Percentiles rank a stretch among this genome's conserved stretches.
Evolutionary conservation across 2,113 vertebrate species (phyloP).

Genomic region (Glaucidium brasilianum): DNA sequence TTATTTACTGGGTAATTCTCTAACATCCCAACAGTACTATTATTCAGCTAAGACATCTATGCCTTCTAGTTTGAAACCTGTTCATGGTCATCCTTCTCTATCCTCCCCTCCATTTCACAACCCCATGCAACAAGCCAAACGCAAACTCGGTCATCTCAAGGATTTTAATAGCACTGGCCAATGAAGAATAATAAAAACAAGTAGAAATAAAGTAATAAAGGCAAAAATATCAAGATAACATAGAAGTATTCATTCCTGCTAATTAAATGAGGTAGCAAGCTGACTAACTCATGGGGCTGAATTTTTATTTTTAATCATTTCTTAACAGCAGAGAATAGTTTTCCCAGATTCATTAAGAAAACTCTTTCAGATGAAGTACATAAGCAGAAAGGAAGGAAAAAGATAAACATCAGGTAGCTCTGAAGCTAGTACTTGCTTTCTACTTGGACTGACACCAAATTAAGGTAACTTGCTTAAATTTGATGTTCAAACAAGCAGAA

Average conservation of each 20-base stretch:
- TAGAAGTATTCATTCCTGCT: constrained; percentile 6
- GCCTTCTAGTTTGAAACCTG: neutral
- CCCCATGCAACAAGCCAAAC: neutral
- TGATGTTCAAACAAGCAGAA: neutral
- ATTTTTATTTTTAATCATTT: neutral
- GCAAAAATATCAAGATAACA: constrained; percentile 7
- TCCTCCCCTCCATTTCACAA: neutral
- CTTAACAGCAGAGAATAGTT: neutral
- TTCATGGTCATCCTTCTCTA: neutral
- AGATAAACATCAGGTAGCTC: neutral
- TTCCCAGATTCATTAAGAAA: neutral
- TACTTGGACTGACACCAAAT: neutral
- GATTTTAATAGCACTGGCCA: constrained; percentile 53
- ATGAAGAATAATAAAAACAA: constrained; percentile 18
- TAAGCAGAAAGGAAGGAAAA: neutral
- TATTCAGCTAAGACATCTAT: neutral
- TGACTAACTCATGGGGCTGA: constrained; percentile 21
- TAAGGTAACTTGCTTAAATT: neutral
- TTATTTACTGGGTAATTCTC: neutral
- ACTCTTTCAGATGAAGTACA: neutral
- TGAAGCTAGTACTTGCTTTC: neutral
- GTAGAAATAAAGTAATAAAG: constrained; percentile 23
- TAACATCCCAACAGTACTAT: neutral
- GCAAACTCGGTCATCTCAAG: neutral
- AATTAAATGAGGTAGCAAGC: constrained; percentile 64